Evolutionary conservation across 2,888 invertebrate genomes (phyloP), one percentile per base, ranked within the genome.

Genomic region (Standfussiana lucernea): DNA sequence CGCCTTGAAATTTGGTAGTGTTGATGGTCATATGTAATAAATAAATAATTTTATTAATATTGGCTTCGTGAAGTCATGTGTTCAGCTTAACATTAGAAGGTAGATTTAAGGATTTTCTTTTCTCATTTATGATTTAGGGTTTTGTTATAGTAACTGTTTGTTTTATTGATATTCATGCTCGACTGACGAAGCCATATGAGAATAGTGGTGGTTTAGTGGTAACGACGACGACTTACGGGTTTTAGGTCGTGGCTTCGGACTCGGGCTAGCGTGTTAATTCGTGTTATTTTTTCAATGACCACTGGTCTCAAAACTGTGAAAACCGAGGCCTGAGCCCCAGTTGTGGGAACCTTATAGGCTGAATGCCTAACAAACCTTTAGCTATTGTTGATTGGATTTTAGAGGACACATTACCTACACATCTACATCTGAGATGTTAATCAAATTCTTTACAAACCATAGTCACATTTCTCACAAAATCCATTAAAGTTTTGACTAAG

Each of bases 381-480:
- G 42, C n/a, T 35, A 53, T 64, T 70, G 40, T 62, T 32, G 15
- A 7, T 35, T 13, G 6, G 21, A 70, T 35, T 65, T 28, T 21
- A 13, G 45, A 84, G 32, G 42, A 32, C 64, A 61, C 13, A 0
- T 68, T 32, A n/a, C n/a, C n/a, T n/a, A 45, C 21, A 59, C 13
- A 71, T 40, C 5, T 24, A 28, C 2, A 42, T 28, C 10, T 0
- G 0, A 61, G 32, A 45, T 81, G 1, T 37, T 50, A 59, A 72
- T 68, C 62, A 83, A 53, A 71, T 72, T 70, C 47, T 86, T 66
- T 32, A 21, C 37, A 76, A 86, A 72, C n/a, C 65, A 67, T 83
- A 86, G 32, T 15, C 10, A 84, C 15, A 72, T 79, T 83, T 83
- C 84, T 59, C 86, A 86, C 74, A n/a, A 59, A 45, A 69, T 56